Evolutionary conservation across 1,140 invertebrate species (phyloP).

Genomic region (Chironomus striatipennis): DNA sequence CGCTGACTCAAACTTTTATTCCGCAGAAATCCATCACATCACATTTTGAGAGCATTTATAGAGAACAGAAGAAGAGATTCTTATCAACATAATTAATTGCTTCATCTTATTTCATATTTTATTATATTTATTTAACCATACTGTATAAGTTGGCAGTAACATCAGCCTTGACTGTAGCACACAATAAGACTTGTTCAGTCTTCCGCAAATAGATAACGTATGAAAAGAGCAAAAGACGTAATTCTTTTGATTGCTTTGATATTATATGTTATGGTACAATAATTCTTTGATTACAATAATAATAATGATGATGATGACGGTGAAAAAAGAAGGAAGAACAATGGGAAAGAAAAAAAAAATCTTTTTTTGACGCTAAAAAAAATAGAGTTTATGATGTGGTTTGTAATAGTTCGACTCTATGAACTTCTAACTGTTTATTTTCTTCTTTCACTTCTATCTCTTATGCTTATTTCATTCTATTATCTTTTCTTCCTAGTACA

Average conservation of each 20-base stretch:
- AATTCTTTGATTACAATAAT: not conserved
- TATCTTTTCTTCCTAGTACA: not conserved
- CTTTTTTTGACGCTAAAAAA: no score
- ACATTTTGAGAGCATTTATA: not conserved
- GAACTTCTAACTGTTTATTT: constrained; percentile 13
- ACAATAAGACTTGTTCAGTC: not conserved
- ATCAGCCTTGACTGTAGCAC: not conserved
- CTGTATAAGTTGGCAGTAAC: no score
- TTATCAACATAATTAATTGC: constrained; percentile 10
- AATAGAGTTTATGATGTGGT: not conserved
- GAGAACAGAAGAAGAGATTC: not conserved
- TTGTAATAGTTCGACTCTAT: not conserved
- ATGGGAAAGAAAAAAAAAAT: not conserved
- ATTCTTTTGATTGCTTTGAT: not conserved
- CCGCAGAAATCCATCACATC: no score
- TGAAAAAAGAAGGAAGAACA: not conserved
- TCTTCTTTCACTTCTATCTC: not conserved
- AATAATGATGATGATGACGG: not conserved
- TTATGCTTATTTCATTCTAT: no score
- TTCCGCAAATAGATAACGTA: not conserved
- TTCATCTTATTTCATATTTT: not conserved
- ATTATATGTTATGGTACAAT: not conserved
- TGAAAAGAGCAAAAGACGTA: not conserved
- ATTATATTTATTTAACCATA: not conserved
- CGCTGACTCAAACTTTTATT: no score